Percentiles rank a stretch among this genome's conserved stretches.
Conservation (phyloP, 1,140 invertebrate genomes). For the Ceratoteleas bidentatus region DNA sequence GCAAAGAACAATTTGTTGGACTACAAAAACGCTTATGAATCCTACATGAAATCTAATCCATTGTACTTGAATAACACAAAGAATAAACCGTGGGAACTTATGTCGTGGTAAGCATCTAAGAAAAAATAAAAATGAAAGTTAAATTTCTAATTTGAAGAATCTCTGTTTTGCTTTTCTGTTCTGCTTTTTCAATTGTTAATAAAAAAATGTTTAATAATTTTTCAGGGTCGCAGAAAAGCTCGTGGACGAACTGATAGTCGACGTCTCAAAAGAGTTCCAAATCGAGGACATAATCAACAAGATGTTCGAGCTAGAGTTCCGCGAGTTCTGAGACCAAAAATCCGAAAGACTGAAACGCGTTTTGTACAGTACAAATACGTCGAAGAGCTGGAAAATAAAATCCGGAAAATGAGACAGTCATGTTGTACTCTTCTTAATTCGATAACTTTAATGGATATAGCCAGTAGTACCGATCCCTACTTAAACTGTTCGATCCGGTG, state of each 20-base stretch:
- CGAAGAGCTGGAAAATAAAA: slow-evolving; percentile 12
- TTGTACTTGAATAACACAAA: slow-evolving; percentile 77
- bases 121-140: too few relatives aligned
- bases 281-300: slow-evolving; percentile 76
- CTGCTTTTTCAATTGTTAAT: slow-evolving; percentile 24
- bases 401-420: neutral
- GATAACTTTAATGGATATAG: slow-evolving; percentile 54
- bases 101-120: slow-evolving; percentile 73
- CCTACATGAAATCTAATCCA: slow-evolving; percentile 66
- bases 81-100: slow-evolving; percentile 78
- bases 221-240: slow-evolving; percentile 79
- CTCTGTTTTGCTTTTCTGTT: too few relatives aligned
- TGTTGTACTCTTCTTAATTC: slow-evolving; percentile 34
- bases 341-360: neutral
- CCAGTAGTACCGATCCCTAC: too few relatives aligned
- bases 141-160: too few relatives aligned
- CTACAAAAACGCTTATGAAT: slow-evolving; percentile 71
- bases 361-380: slow-evolving; percentile 16
- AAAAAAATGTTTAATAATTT: slow-evolving; percentile 25
- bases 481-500: too few relatives aligned
- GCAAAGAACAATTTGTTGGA: slow-evolving; percentile 60
- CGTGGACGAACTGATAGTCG: slow-evolving; percentile 75
- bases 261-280: slow-evolving; percentile 76
- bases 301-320: slow-evolving; percentile 77
- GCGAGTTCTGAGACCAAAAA: slow-evolving; percentile 69